Evolutionary conservation across 2,113 vertebrate species (phyloP).

Genomic region (Marmota monax): DNA sequence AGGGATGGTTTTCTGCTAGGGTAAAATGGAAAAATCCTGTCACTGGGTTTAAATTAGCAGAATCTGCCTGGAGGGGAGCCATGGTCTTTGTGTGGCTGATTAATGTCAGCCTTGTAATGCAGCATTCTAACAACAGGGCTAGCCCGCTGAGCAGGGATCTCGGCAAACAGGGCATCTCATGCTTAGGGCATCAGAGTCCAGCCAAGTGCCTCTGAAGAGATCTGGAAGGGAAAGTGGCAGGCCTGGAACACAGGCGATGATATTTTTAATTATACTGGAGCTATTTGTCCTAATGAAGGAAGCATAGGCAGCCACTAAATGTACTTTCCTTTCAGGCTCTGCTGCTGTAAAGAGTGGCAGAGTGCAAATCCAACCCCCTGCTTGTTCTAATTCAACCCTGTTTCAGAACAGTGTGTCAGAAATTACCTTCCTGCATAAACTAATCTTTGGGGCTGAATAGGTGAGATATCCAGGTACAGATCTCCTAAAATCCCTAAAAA

Average conservation of each 20-base stretch:
- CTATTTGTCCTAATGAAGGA: conserved; percentile 60
- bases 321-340: conserved; percentile 69
- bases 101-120: conserved; percentile 79
- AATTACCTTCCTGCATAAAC: neutral
- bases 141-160: conserved; percentile 37
- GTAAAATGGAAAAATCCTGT: conserved; percentile 82
- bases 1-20: conserved; percentile 70
- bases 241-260: conserved; percentile 49
- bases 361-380: neutral
- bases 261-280: conserved; percentile 82
- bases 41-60: conserved; percentile 83
- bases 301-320: conserved; percentile 30
- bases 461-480: neutral
- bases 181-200: conserved; percentile 28
- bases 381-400: conserved; percentile 33
- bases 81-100: conserved; percentile 80
- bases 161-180: neutral
- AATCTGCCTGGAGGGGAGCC: conserved; percentile 79
- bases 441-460: neutral
- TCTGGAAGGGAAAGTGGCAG: conserved; percentile 45
- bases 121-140: conserved; percentile 53
- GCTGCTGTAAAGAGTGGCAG: conserved; percentile 57
- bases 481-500: neutral
- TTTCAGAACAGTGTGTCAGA: neutral
- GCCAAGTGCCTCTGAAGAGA: conserved; percentile 3